These are phyloP conservation scores for Marronus borbonicus DNA, from an alignment of 2,888 invertebrate genomes.

Conservation along the genomic window DNA sequence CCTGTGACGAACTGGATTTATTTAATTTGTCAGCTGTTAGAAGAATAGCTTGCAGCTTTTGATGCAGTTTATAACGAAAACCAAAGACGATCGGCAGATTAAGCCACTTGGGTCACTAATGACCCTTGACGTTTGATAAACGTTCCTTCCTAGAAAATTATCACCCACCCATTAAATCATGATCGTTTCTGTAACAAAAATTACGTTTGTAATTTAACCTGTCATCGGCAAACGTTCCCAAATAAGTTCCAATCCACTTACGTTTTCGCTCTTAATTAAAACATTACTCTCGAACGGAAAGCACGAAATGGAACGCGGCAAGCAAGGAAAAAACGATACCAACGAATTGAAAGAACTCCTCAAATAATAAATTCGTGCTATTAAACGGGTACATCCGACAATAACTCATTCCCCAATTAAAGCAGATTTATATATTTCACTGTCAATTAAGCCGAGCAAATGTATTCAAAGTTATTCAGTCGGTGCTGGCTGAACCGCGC, in stretches of 20 bases:
- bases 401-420: slow-evolving; percentile 52
- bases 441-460: slow-evolving; percentile 48
- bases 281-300: not conserved
- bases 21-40: too few relatives aligned
- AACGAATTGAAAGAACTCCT: slow-evolving; percentile 8
- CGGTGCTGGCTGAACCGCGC: slow-evolving; percentile 23
- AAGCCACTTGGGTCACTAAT: too few relatives aligned
- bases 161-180: not conserved
- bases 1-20: too few relatives aligned
- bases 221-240: not conserved
- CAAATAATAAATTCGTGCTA: slow-evolving; percentile 41
- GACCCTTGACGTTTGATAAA: too few relatives aligned
- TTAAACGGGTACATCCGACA: slow-evolving; percentile 17
- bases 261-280: slow-evolving; percentile 12
- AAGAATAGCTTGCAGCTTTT: too few relatives aligned
- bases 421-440: slow-evolving; percentile 51
- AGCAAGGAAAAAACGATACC: not conserved
- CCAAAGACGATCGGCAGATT: too few relatives aligned
- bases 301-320: not conserved
- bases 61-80: too few relatives aligned
- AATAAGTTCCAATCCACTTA: not conserved
- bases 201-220: not conserved
- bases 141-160: not conserved
- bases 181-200: not conserved
- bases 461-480: slow-evolving; percentile 41